A percentile compares a stretch with the other conserved stretches of the same genome.
These are phyloP conservation scores for Agrotis puta DNA, from an alignment of 2,888 invertebrate genomes.

Conservation along the genomic window DNA sequence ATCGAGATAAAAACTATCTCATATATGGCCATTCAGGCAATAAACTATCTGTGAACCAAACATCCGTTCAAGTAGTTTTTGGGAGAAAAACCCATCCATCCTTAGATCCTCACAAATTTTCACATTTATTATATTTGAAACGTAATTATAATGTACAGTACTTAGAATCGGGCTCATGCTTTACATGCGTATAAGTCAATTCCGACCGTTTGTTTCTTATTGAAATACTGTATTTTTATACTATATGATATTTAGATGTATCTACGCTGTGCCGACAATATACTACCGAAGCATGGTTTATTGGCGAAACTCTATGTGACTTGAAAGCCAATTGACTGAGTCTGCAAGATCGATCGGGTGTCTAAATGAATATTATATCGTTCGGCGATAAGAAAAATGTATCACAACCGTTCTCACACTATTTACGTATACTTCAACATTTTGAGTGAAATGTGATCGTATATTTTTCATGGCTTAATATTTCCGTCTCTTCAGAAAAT, in stretches of 20 bases:
- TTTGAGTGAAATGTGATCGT: slow-evolving; percentile 4
- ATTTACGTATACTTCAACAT: slow-evolving; percentile 13
- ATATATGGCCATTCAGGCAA: too few relatives aligned
- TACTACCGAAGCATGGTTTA: slow-evolving; percentile 57
- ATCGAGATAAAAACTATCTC: too few relatives aligned
- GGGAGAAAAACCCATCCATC: too few relatives aligned
- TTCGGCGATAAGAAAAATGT: slow-evolving; percentile 51
- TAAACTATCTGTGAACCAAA: too few relatives aligned
- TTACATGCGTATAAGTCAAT: neutral
- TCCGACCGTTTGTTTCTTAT: neutral
- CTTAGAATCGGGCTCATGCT: too few relatives aligned
- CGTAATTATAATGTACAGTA: too few relatives aligned
- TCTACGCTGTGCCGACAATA: slow-evolving; percentile 14
- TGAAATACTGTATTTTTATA: slow-evolving; percentile 4
- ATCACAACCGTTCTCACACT: slow-evolving; percentile 41
- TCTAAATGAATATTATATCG: slow-evolving; percentile 56
- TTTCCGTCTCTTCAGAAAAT: neutral
- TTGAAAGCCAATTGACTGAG: slow-evolving; percentile 53
- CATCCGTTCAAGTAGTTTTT: too few relatives aligned
- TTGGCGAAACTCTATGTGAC: slow-evolving; percentile 58
- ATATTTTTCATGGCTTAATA: slow-evolving; percentile 22
- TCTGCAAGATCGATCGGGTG: slow-evolving; percentile 52
- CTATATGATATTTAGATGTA: too few relatives aligned
- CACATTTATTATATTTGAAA: too few relatives aligned
- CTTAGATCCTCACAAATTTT: too few relatives aligned